Evolutionary conservation across 2,888 invertebrate species (phyloP).

Genomic region (Acronicta leporina): DNA sequence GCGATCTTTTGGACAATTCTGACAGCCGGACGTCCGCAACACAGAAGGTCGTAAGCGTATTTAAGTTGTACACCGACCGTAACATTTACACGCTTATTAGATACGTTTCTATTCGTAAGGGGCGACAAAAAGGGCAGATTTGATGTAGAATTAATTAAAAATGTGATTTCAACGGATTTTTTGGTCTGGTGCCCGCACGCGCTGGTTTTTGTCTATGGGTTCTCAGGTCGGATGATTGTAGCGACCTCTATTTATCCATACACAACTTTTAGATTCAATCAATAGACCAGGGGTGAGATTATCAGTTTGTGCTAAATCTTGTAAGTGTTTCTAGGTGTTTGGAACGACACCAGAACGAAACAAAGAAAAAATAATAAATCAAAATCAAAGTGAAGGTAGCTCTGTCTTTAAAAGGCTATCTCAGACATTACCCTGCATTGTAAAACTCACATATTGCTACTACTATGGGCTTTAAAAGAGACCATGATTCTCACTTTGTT

Average conservation of each 20-base stretch:
- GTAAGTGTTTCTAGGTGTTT: too few relatives aligned
- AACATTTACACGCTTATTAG: conserved; percentile 5
- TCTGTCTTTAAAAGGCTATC: too few relatives aligned
- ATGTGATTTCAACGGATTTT: neutral
- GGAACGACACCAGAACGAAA: too few relatives aligned
- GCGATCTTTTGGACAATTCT: neutral
- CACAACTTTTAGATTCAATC: too few relatives aligned
- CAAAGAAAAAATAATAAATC: too few relatives aligned
- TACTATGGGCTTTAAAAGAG: too few relatives aligned
- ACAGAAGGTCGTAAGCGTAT: conserved; percentile 11
- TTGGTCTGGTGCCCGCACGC: neutral
- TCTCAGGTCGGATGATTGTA: neutral
- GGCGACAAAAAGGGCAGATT: neutral
- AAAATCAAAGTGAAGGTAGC: too few relatives aligned
- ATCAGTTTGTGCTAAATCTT: too few relatives aligned
- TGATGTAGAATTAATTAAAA: conserved; percentile 4
- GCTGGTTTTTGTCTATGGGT: neutral
- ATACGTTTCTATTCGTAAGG: conserved; percentile 7
- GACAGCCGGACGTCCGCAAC: conserved; percentile 8
- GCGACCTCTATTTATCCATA: neutral
- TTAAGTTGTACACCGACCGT: conserved; percentile 11
- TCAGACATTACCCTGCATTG: too few relatives aligned
- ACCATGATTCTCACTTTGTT: too few relatives aligned
- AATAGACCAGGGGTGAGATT: too few relatives aligned
- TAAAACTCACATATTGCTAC: too few relatives aligned